These are phyloP conservation scores for Balaeniceps rex DNA, from an alignment of 2,113 vertebrate genomes.

Conservation along the genomic window DNA sequence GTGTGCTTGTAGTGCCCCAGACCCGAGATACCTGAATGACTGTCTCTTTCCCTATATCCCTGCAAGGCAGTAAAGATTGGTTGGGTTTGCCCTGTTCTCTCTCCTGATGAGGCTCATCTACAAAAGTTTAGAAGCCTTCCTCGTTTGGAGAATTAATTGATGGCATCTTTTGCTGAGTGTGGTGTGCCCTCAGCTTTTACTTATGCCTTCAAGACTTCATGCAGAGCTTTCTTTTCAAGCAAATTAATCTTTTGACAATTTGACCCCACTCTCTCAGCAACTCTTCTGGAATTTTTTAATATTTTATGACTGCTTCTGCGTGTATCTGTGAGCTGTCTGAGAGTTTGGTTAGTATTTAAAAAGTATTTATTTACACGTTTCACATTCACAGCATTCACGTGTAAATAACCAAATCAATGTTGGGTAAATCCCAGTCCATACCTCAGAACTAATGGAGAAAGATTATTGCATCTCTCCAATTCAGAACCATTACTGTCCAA, in stretches of 20 bases:
- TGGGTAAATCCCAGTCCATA: background rate
- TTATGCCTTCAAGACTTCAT: background rate
- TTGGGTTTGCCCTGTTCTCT: background rate
- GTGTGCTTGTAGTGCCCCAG: background rate
- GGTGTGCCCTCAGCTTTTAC: background rate
- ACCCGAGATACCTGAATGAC: fast-evolving
- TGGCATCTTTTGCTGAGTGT: background rate
- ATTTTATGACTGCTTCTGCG: background rate
- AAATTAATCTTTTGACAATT: background rate
- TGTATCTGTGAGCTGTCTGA: background rate
- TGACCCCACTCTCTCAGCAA: background rate
- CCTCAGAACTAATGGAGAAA: background rate
- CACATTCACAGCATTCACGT: background rate
- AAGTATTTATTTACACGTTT: background rate
- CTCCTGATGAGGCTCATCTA: background rate
- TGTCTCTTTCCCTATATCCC: background rate
- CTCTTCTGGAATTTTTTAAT: background rate
- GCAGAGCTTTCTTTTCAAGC: background rate
- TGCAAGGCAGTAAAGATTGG: background rate
- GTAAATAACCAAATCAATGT: background rate
- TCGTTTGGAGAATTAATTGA: background rate
- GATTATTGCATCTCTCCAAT: background rate
- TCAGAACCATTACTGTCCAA: background rate
- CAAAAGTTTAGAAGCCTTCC: background rate
- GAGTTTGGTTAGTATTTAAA: background rate